A percentile compares a stretch with the other conserved stretches of the same genome.
Evolutionary conservation across 2,113 vertebrate species (phyloP).

Genomic region (Nothobranchius furzeri): DNA sequence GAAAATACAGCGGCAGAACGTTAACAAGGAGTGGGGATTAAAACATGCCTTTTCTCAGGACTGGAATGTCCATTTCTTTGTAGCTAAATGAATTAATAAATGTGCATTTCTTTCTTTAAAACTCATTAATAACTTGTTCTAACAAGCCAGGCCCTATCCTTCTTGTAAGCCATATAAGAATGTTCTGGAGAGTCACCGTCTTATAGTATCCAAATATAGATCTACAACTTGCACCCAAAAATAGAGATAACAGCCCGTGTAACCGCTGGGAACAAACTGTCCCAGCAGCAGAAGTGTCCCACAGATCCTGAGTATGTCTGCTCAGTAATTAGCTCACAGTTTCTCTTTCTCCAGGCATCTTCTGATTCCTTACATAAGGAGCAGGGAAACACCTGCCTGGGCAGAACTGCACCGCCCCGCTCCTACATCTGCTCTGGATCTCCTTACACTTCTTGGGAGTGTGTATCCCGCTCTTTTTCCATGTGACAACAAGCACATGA

Average conservation of each 20-base stretch:
- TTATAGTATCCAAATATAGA: conserved; percentile 24
- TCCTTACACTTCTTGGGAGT: conserved; percentile 64
- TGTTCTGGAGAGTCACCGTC: neutral
- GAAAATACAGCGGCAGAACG: too few relatives aligned
- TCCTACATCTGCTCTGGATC: conserved; percentile 23
- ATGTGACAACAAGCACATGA: conserved; percentile 67
- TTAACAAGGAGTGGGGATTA: too few relatives aligned
- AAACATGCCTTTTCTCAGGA: too few relatives aligned
- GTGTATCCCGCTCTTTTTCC: conserved; percentile 52
- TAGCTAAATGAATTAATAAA: too few relatives aligned
- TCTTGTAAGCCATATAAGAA: neutral
- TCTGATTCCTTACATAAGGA: conserved; percentile 46
- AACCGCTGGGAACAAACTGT: conserved; percentile 30
- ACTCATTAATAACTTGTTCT: too few relatives aligned
- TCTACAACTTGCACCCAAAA: conserved; percentile 11
- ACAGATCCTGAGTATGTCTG: conserved; percentile 30
- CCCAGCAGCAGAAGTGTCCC: conserved; percentile 15
- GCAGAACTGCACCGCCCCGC: neutral
- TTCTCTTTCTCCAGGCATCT: neutral
- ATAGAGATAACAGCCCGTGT: conserved; percentile 1
- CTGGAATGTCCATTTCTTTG: too few relatives aligned
- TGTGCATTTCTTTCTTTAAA: too few relatives aligned
- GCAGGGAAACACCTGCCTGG: conserved; percentile 28
- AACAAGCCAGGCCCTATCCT: conserved; percentile 8
- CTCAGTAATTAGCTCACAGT: conserved; percentile 21